Conservation (phyloP, 2,113 vertebrate genomes). For the Syrrhaptes paradoxus region DNA sequence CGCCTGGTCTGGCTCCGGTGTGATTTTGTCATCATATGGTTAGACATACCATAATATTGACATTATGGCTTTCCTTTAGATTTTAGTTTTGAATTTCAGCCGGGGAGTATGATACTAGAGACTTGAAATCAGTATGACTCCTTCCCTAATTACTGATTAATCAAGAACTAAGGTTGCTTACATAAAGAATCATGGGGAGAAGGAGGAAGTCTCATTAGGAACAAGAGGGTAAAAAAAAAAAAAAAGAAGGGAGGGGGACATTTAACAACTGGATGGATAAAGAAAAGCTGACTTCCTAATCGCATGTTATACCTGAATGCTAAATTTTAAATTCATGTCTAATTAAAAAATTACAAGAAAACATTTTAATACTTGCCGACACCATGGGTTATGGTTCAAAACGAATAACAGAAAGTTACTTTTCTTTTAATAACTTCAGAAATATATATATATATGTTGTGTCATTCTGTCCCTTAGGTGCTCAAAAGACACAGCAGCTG, state of each 20-base stretch:
- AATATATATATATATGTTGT: conserved; percentile 10
- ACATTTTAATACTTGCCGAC: background rate
- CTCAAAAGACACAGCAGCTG: conserved; percentile 45
- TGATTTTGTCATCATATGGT: conserved; percentile 24
- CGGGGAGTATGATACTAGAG: conserved; percentile 44
- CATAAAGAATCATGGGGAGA: conserved; percentile 66
- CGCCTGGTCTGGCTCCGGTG: background rate
- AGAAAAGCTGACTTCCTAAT: conserved; percentile 7
- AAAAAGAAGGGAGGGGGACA: background rate
- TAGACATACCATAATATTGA: conserved; percentile 52
- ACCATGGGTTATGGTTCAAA: conserved; percentile 1
- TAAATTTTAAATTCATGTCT: background rate
- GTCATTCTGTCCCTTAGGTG: conserved; percentile 40
- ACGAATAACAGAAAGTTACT: background rate
- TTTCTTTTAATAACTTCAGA: conserved; percentile 23
- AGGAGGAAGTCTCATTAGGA: conserved; percentile 74
- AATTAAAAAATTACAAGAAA: conserved; percentile 48
- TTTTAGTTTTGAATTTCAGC: conserved; percentile 37
- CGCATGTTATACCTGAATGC: background rate
- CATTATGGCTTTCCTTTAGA: conserved; percentile 16
- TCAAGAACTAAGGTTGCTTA: conserved; percentile 69
- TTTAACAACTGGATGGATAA: conserved; percentile 34
- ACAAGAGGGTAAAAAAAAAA: conserved; percentile 54
- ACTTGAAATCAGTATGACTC: conserved; percentile 62
- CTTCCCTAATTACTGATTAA: conserved; percentile 74